Base-by-base conservation (phyloP, 2,888 invertebrate genomes). In the Plebejus anna region DNA sequence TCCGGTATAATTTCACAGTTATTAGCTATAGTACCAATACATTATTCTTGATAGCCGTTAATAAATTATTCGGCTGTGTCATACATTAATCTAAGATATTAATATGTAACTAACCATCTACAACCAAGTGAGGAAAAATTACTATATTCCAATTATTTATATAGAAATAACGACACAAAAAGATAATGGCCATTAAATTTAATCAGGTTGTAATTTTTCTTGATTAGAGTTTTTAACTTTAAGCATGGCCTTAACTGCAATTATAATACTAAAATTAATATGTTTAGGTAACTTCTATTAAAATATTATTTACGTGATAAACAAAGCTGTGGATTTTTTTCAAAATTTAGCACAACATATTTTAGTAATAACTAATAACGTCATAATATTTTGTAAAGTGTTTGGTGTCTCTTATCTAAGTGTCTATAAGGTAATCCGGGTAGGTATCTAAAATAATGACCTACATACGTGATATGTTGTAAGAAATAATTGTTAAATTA, bases 121-220 rank as follows among this genome's bases (percentile, higher is more conserved):
- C 32, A 36, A 36, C 66, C 66, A 36, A 66, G 66, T 66, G 66
- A 66, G 32, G 66, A 66, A 66, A 66, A 66, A 32, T 66, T 66
- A 66, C 66, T 66, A 66, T 66, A 66, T 66, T 66, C 66, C 66
- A 66, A 66, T 66, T 66, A 66, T 36, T 66, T 66, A 36, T 66
- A 66, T 66, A 66, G 66, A 66, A 36, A 36, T 32, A 66, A 66
- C 66, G 66, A 66, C 66, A 66, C 66, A 5, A 66, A 66, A 66
- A 66, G 36, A 66, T 66, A 36, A 66, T 36, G 66, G 32, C 5
- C 66, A 32, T 66, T 66, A 66, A 66, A 66, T 66, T 36, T 66
- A 66, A 66, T 66, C 32, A 66, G 66, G 66, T 36, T 66, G 66
- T 66, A 66, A 66, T 66, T 66, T 66, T 66, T 66, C 36, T 66